Evolutionary conservation across 2,888 invertebrate species (phyloP).

Genomic region (Dyspetes luteomarginatus): DNA sequence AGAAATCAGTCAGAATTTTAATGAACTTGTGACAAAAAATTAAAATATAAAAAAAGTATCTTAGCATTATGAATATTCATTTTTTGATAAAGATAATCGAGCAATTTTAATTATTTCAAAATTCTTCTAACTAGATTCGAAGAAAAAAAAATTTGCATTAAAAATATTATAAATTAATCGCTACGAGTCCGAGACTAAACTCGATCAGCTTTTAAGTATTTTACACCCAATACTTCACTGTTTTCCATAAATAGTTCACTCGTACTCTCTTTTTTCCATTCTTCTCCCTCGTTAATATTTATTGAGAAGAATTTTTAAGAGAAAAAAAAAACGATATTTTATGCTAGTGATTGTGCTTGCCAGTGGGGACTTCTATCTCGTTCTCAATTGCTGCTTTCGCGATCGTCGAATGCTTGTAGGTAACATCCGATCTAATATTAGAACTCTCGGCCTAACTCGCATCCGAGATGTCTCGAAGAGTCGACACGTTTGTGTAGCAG

Average conservation of each 20-base stretch:
- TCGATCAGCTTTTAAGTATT: not conserved
- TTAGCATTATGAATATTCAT: not conserved
- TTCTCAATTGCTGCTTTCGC: not conserved
- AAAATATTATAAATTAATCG: not conserved
- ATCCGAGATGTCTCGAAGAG: constrained; percentile 16
- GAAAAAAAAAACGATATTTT: not conserved
- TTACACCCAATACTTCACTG: not conserved
- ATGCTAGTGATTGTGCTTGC: not conserved
- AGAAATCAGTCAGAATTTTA: constrained; percentile 5
- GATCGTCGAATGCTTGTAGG: constrained; percentile 8
- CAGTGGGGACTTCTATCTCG: constrained; percentile 16
- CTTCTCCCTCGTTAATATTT: not conserved
- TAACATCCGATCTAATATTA: constrained; percentile 47
- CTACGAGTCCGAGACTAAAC: not conserved
- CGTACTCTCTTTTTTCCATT: not conserved
- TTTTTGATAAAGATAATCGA: not conserved
- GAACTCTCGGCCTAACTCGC: constrained; percentile 26
- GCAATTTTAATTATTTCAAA: not conserved
- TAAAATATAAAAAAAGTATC: too few species aligned
- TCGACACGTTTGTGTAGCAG: constrained; percentile 12
- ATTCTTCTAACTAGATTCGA: too few species aligned
- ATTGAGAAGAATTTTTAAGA: not conserved
- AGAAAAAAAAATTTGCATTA: not conserved
- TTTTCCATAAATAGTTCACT: not conserved
- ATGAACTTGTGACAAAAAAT: too few species aligned